Conservation (phyloP, 2,797 vertebrate species). For the Chelmon rostratus region DNA sequence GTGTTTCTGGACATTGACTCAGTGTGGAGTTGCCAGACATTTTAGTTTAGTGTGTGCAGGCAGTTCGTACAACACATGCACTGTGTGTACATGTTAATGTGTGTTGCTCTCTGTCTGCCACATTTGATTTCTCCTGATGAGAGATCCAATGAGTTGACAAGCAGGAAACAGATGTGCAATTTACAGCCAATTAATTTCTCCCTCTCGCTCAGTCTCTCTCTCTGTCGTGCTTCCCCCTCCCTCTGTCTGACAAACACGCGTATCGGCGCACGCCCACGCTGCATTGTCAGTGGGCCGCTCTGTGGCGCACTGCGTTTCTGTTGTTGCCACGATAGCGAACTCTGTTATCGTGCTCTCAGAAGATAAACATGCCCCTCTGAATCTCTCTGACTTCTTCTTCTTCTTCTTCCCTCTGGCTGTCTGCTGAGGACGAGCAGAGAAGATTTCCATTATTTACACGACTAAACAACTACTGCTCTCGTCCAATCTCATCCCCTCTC, state of each 20-base stretch:
- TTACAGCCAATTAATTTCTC: conserved; percentile 84
- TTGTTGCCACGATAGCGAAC: conserved; percentile 50
- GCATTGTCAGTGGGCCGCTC: conserved; percentile 20
- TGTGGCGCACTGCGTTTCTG: conserved; percentile 15
- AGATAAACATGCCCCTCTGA: conserved; percentile 54
- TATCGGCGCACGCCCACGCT: neutral
- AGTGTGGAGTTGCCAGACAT: neutral
- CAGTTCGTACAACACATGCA: conserved; percentile 18
- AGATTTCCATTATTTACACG: conserved; percentile 49
- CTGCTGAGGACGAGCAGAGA: conserved; percentile 23
- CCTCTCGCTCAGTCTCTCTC: conserved; percentile 10
- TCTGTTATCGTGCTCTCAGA: conserved; percentile 45
- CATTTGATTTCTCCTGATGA: conserved; percentile 72
- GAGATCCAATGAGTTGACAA: conserved; percentile 79
- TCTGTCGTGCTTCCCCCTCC: neutral
- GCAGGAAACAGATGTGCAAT: conserved; percentile 87
- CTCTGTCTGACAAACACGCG: conserved; percentile 13
- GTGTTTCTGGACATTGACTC: neutral
- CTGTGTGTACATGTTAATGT: conserved; percentile 24
- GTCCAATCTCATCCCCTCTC: conserved; percentile 21
- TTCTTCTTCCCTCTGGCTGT: conserved; percentile 10
- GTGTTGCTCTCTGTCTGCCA: conserved; percentile 47
- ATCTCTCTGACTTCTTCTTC: conserved; percentile 22
- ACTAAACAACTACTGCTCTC: conserved; percentile 40
- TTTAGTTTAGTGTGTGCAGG: conserved; percentile 24